Evolutionary conservation across 1,140 invertebrate species (phyloP), one percentile per base, ranked within the genome.

Genomic region (Rhagoletis zephyria): DNA sequence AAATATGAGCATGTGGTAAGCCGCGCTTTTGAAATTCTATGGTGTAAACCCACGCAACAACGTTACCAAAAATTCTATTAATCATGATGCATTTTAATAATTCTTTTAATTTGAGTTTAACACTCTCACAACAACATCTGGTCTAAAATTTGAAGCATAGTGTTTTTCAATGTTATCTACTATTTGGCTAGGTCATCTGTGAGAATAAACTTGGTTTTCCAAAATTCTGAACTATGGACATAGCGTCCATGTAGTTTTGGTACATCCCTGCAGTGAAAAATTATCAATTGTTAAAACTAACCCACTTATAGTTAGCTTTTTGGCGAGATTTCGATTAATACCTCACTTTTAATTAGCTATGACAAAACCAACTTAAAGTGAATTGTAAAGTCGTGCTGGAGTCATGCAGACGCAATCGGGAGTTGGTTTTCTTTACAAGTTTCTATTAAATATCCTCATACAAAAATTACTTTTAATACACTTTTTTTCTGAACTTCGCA

Each of bases 221-320:
- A 59, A 85, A 85, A 85, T 85, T n/a, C 10, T 85, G 81, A 59
- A 85, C 81, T 56, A 60, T 85, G 3, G 51, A 85, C 81, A 85
- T 60, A 1, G 81, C 81, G 19, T 85, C 81, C 3, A 85, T n/a
- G 60, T 85, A 85, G 30, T 85, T 85, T 85, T 85, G 81, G 30
- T 59, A 59, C 81, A 61, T 30, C 30, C 30, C 30, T 30, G 30
- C 30, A 30, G 30, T 30, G 30, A 30, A 30, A 30, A 30, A 30
- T 30, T 30, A 30, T 30, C 30, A 30, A 30, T 30, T 30, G 30
- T 30, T 30, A 30, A 30, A 30, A 30, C 30, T 30, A 30, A 30
- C 30, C 30, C 30, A 30, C 30, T 30, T 30, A 30, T 30, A 30
- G 30, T 30, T 30, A 30, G 30, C 30, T 30, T 30, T 30, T 30